These are phyloP conservation scores for Hippasteria phrygiana DNA, from an alignment of 53 echinoderm and acorn worm genomes.

Conservation along the genomic window DNA sequence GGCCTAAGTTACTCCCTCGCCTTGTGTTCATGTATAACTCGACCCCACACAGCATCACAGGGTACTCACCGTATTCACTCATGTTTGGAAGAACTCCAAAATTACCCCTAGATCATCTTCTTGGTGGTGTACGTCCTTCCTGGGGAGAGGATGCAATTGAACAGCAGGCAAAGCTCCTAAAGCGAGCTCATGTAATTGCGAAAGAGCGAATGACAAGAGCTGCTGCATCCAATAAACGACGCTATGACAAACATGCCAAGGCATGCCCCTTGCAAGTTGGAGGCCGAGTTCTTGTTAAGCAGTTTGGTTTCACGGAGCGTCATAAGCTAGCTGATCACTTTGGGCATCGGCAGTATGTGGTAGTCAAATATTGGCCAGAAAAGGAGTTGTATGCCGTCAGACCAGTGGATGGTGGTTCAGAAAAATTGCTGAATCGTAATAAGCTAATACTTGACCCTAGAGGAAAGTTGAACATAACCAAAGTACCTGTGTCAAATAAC, in stretches of 20 bases:
- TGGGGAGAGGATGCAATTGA: conserved; percentile 24
- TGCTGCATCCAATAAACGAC: neutral
- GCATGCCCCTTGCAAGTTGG: neutral
- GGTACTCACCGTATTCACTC: neutral
- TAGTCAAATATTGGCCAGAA: too few species aligned
- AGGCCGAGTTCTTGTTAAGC: too few species aligned
- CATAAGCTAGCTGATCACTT: too few species aligned
- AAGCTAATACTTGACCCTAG: neutral
- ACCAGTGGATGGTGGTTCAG: neutral
- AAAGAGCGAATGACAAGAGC: neutral
- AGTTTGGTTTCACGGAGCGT: too few species aligned
- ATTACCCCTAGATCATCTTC: neutral
- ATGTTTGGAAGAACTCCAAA: neutral
- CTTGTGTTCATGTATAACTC: conserved; percentile 64
- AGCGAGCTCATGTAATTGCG: too few species aligned
- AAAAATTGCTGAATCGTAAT: neutral
- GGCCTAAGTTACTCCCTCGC: conserved; percentile 54
- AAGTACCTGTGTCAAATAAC: neutral
- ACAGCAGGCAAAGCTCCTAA: too few species aligned
- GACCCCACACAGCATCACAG: conserved; percentile 13
- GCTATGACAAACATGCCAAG: too few species aligned
- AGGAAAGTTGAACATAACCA: too few species aligned
- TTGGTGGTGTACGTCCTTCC: neutral
- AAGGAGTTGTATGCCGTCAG: neutral
- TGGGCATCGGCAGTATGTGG: too few species aligned